Conservation (phyloP, 92 coral and sea anemone genomes). For the Pocillopora grandis region DNA sequence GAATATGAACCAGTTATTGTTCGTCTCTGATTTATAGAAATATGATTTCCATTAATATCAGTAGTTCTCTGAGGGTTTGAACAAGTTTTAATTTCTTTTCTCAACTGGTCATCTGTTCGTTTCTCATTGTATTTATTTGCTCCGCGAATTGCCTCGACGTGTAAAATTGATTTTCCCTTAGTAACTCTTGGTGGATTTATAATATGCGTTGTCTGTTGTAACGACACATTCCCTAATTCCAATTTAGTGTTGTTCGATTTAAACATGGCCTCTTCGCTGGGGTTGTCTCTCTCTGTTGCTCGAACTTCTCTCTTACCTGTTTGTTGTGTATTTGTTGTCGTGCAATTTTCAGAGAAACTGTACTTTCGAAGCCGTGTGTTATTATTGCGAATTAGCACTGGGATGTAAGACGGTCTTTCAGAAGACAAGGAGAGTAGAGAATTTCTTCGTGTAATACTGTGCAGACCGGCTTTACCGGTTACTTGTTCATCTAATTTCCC, state of each 20-base stretch:
- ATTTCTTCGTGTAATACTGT: constrained; percentile 10
- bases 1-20: not conserved
- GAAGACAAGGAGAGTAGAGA: constrained; percentile 17
- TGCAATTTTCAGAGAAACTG: constrained; percentile 48
- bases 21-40: not conserved
- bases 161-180: not conserved
- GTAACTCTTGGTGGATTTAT: not conserved
- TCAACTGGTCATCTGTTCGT: not conserved
- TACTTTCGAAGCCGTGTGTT: constrained; percentile 52
- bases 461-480: not conserved
- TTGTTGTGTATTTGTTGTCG: not conserved
- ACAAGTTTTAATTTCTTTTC: not conserved
- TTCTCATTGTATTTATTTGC: not conserved
- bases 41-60: constrained; percentile 12
- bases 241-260: not conserved
- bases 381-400: constrained; percentile 59
- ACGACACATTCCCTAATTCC: constrained; percentile 7
- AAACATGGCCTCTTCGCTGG: not conserved
- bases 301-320: not conserved
- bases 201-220: constrained; percentile 14
- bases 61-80: not conserved
- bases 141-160: not conserved
- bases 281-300: not conserved
- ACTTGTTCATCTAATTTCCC: not conserved
- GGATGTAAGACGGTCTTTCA: constrained; percentile 22